phyloP scores from a whole-genome alignment of 2,888 invertebrate species.

The Acanthoscelides obtectus region DNA sequence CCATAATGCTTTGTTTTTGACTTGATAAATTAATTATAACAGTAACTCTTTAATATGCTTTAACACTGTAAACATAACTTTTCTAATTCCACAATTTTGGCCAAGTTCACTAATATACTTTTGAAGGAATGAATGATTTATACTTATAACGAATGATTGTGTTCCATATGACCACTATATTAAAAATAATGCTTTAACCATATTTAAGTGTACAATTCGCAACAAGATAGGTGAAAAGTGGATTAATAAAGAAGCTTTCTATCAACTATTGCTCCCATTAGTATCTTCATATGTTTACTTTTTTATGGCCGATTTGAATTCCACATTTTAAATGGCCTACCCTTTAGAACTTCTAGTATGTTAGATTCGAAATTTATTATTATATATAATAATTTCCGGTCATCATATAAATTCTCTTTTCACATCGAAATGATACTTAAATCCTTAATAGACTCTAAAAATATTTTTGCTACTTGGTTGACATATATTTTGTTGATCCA shows the following conservation, averaged over 20 bases:
- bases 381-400: too few relatives aligned
- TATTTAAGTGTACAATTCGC: constrained; percentile 29
- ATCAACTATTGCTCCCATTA: too few relatives aligned
- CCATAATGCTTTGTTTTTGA: constrained; percentile 1
- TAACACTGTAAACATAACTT: constrained; percentile 36
- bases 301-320: too few relatives aligned
- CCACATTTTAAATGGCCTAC: too few relatives aligned
- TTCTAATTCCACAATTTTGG: constrained; percentile 48
- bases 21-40: constrained; percentile 13
- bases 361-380: too few relatives aligned
- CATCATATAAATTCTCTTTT: too few relatives aligned
- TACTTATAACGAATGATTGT: constrained; percentile 34
- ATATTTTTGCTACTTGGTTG: neutral
- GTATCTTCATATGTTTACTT: too few relatives aligned
- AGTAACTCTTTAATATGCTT: constrained; percentile 28
- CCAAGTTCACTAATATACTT: constrained; percentile 45
- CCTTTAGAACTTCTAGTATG: too few relatives aligned
- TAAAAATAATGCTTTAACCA: constrained; percentile 32
- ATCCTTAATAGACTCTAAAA: too few relatives aligned
- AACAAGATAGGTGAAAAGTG: neutral
- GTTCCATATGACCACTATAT: constrained; percentile 41
- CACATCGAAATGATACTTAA: too few relatives aligned
- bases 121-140: constrained; percentile 23
- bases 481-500: neutral
- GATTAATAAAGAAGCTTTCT: neutral